Conservation (phyloP, 2,888 invertebrate genomes). For the Agrotis puta region DNA sequence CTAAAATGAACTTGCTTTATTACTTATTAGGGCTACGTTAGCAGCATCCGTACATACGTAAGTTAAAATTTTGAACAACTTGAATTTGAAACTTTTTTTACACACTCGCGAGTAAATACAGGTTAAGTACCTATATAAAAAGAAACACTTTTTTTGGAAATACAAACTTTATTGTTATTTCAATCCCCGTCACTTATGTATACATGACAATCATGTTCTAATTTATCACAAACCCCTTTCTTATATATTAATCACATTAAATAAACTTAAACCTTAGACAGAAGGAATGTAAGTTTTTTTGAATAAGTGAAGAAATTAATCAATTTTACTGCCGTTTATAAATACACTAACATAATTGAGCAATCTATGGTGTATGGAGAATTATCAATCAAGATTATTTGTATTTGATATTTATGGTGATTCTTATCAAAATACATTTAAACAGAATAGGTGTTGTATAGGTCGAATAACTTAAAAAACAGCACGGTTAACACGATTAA, state of each 20-base stretch:
- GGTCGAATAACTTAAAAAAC: too few species aligned
- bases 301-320: constrained; percentile 38
- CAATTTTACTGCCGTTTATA: constrained; percentile 12
- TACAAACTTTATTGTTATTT: constrained; percentile 58
- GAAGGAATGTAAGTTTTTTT: constrained; percentile 55
- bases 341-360: constrained; percentile 55
- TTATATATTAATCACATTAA: constrained; percentile 35
- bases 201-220: constrained; percentile 38
- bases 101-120: too few species aligned
- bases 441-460: too few species aligned
- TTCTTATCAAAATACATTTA: too few species aligned
- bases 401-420: background rate
- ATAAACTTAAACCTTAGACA: constrained; percentile 41
- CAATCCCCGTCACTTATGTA: constrained; percentile 36
- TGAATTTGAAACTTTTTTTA: too few species aligned
- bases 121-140: background rate
- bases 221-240: constrained; percentile 59
- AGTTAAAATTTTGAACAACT: too few species aligned
- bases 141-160: constrained; percentile 33
- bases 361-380: constrained; percentile 47
- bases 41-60: too few species aligned
- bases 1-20: too few species aligned
- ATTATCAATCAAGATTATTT: constrained; percentile 1
- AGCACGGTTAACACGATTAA: constrained; percentile 1
- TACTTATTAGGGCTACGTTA: too few species aligned